Conservation (phyloP, 2,113 vertebrate genomes). For the Enhydra lutris region DNA sequence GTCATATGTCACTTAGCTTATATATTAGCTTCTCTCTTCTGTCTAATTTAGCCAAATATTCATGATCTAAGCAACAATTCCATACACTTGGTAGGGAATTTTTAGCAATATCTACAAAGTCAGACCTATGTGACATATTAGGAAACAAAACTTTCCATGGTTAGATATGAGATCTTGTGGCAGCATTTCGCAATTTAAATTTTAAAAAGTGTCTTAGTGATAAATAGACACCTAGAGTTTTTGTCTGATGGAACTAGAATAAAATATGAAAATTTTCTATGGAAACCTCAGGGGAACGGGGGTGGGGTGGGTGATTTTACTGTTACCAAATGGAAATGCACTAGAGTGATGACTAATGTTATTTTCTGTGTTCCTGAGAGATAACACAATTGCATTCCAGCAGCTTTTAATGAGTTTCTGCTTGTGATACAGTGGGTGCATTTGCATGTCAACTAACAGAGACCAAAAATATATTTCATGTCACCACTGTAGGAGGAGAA, state of each 20-base stretch:
- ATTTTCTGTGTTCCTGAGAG: slow-evolving; percentile 56
- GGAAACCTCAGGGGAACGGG: background rate
- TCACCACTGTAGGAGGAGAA: slow-evolving; percentile 36
- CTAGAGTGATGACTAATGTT: slow-evolving; percentile 55
- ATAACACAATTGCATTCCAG: slow-evolving; percentile 62
- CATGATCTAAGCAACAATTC: slow-evolving; percentile 6
- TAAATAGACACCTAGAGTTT: slow-evolving; percentile 45
- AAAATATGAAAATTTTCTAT: slow-evolving; percentile 46
- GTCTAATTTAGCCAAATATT: slow-evolving; percentile 15
- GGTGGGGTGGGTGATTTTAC: background rate
- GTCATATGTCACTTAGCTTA: background rate
- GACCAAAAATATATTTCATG: slow-evolving; percentile 58
- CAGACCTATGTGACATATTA: background rate
- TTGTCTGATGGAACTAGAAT: slow-evolving; percentile 46
- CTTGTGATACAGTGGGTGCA: slow-evolving; percentile 47
- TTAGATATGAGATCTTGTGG: background rate
- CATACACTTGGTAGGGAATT: background rate
- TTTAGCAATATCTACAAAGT: background rate
- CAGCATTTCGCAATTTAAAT: slow-evolving; percentile 41
- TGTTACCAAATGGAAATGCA: slow-evolving; percentile 56
- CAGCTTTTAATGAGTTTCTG: slow-evolving; percentile 62
- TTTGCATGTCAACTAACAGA: slow-evolving; percentile 61
- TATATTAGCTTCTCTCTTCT: background rate
- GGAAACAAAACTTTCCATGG: background rate
- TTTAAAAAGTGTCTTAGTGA: background rate